Base-by-base conservation (phyloP, 2,888 invertebrate genomes). In the Brachynemurus nebulosus region DNA sequence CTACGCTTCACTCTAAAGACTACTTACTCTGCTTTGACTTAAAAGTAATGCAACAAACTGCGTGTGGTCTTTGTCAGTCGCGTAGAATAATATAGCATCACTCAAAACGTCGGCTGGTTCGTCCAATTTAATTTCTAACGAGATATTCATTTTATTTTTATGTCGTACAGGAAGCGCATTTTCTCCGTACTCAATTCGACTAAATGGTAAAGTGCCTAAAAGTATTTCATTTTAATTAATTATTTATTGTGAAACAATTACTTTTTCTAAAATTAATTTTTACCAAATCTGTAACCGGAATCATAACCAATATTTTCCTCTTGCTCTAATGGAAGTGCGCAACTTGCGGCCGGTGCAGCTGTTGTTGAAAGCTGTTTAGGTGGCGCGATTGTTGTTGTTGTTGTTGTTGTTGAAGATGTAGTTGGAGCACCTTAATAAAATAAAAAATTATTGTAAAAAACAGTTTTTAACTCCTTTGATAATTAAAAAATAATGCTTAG, bases 41-140 rank as follows among this genome's bases (percentile, higher is more conserved):
- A 95, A 65, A 55, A 79, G 86, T 8, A 90, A 64, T 0, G 85
- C 78, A 1, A 88, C 75, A 57, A 81, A 82, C 39, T 63, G 57
- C 5, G 54, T 56, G 16, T 79, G 76, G 2, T 70, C 65, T 9
- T 66, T 65, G 45, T 82, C 78, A 1, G 77, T 65, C 0, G 82
- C 77, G 63, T 90, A 95, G 67, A 95, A 86, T 12, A 95, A 71
- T 5, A 92, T 68, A 1, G 93, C 92, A 44, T 86, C 79, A 8
- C 74, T 69, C n/a, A 30, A 30, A 4, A 30, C 30, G 14, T 30
- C 30, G 4, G 4, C 30, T n/a, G 68, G 66, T 47, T 72, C 73
- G 45, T 72, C 71, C 0, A 90, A 88, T 50, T 84, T 82, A 63
- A 97, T 78, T 6, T 80, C 73, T 8, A 95, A 68, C 11, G 80